Evolutionary conservation across 2,113 vertebrate species (phyloP).

Genomic region (Sterrhoptilus dennistouni): DNA sequence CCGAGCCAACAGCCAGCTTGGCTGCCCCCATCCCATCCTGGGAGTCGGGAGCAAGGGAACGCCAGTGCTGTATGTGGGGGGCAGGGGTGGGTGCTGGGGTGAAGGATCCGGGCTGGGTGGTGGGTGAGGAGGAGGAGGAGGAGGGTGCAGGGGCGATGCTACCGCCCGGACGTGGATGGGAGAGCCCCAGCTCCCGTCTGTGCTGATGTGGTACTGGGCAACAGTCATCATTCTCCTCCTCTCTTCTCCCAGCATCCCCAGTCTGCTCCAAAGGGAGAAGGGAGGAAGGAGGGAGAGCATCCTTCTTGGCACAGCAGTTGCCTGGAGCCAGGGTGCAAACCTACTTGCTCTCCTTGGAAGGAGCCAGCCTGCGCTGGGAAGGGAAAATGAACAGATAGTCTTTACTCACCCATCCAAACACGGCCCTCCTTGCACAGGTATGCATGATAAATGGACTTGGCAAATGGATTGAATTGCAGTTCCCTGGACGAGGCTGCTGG

Average conservation of each 20-base stretch:
- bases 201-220: background rate
- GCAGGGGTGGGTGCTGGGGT: background rate
- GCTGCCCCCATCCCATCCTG: background rate
- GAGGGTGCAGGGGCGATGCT: background rate
- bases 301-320: background rate
- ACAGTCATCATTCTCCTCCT: background rate
- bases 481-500: background rate
- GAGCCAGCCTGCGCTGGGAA: background rate
- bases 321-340: background rate
- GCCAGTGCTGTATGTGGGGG: background rate
- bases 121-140: background rate
- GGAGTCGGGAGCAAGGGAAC: background rate
- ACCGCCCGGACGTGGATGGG: background rate
- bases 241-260: background rate
- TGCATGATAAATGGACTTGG: background rate
- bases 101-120: background rate
- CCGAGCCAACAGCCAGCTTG: background rate
- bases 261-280: conserved; percentile 5
- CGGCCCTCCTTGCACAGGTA: background rate
- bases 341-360: background rate
- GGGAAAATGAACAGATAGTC: conserved; percentile 1
- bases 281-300: background rate
- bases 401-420: conserved; percentile 48
- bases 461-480: background rate
- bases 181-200: background rate